phyloP scores from a whole-genome alignment of 2,113 vertebrate species.

The Entosphenus tridentatus region DNA sequence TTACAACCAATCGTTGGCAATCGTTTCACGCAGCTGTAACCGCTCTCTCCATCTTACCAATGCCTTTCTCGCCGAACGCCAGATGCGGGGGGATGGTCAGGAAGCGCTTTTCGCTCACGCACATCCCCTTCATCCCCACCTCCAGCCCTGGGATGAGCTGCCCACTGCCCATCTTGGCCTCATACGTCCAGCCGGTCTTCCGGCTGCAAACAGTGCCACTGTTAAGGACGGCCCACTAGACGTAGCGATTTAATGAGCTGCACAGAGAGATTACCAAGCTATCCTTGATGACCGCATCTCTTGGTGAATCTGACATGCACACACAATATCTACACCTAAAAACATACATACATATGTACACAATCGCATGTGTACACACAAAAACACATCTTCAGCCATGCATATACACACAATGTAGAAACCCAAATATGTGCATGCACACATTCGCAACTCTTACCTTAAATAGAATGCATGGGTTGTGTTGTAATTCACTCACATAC shows the following conservation, averaged over 20 bases:
- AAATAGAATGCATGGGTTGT: too few relatives aligned
- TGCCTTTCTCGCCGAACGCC: constrained; percentile 5
- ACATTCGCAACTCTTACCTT: too few relatives aligned
- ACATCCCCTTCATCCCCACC: neutral
- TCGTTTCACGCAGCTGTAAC: too few relatives aligned
- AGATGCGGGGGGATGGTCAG: constrained; percentile 3
- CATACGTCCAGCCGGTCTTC: constrained; percentile 1
- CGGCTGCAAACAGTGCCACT: neutral
- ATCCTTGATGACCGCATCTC: too few relatives aligned
- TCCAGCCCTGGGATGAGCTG: constrained; percentile 4
- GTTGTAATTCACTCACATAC: too few relatives aligned
- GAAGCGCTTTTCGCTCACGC: neutral
- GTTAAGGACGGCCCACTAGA: too few relatives aligned
- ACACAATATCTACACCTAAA: neutral
- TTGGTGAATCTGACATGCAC: too few relatives aligned
- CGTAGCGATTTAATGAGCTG: too few relatives aligned
- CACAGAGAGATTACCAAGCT: too few relatives aligned
- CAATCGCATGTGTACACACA: neutral
- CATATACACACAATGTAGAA: too few relatives aligned
- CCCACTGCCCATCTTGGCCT: constrained; percentile 3
- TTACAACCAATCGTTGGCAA: too few relatives aligned
- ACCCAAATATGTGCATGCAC: too few relatives aligned
- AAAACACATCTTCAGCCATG: neutral
- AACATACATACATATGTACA: neutral
- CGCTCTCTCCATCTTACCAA: neutral